phyloP scores from a whole-genome alignment of 2,797 vertebrate species.

The Onychomys arenicola region DNA sequence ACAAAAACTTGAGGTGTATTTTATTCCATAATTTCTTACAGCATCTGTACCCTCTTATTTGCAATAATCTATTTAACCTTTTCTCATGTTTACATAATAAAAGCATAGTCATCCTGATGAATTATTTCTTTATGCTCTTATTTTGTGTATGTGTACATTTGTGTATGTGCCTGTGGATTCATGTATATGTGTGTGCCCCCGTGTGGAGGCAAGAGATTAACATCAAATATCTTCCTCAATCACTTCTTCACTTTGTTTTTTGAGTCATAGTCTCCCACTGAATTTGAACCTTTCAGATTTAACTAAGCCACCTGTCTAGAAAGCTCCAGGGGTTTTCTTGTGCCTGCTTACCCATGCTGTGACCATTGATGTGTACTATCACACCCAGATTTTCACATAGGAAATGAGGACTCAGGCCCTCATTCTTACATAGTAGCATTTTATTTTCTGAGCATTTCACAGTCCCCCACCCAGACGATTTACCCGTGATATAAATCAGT shows the following conservation, averaged over 20 bases:
- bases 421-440: background rate
- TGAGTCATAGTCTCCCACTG: background rate
- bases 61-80: background rate
- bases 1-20: background rate
- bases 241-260: background rate
- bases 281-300: background rate
- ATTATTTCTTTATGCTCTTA: background rate
- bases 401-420: too few species aligned
- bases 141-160: background rate
- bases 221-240: background rate
- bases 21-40: slow-evolving; percentile 14
- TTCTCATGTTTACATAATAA: background rate
- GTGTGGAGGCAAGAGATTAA: background rate
- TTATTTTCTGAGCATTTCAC: background rate
- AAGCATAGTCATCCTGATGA: background rate
- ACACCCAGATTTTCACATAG: background rate
- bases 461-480: background rate
- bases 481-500: slow-evolving; percentile 24
- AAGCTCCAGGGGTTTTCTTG: background rate
- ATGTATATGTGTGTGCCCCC: background rate
- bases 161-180: background rate
- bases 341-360: background rate
- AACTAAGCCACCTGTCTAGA: background rate
- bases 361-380: background rate
- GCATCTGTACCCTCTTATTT: background rate